Conservation (phyloP, 2,888 invertebrate genomes). For the Ormyrus rosae region DNA sequence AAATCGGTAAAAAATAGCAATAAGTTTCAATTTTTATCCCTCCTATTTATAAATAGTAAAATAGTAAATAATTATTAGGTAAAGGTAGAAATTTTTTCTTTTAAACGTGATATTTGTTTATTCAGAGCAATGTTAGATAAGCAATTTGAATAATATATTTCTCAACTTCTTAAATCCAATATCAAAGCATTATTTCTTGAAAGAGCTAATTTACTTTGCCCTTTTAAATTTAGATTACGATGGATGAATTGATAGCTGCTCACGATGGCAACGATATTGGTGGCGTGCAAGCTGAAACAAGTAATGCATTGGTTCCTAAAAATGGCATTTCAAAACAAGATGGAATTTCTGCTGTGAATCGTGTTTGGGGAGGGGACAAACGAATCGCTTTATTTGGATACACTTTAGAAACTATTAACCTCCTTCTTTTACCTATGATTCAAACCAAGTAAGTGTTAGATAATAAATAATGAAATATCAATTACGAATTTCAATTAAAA, state of each 20-base stretch:
- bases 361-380: slow-evolving; percentile 83
- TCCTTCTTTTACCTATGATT: slow-evolving; percentile 97
- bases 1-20: too few relatives aligned
- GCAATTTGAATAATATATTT: slow-evolving; percentile 6
- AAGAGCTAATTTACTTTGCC: too few relatives aligned
- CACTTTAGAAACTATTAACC: slow-evolving; percentile 95
- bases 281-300: slow-evolving; percentile 67
- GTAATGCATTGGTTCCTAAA: slow-evolving; percentile 62
- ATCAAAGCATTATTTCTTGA: too few relatives aligned
- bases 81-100: too few relatives aligned
- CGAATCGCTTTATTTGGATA: slow-evolving; percentile 94
- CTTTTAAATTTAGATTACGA: slow-evolving; percentile 81
- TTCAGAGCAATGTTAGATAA: neutral
- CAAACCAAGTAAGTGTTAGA: slow-evolving; percentile 85
- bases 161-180: too few relatives aligned
- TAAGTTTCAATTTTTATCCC: too few relatives aligned
- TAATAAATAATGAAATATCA: neutral
- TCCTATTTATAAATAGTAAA: too few relatives aligned
- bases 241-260: slow-evolving; percentile 86
- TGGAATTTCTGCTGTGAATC: slow-evolving; percentile 72
- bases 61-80: too few relatives aligned
- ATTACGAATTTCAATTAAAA: neutral
- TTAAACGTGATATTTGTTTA: too few relatives aligned
- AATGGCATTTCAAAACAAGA: slow-evolving; percentile 60
- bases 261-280: slow-evolving; percentile 77